Conservation (phyloP, 2,797 vertebrate species). For the Manis pentadactyla region DNA sequence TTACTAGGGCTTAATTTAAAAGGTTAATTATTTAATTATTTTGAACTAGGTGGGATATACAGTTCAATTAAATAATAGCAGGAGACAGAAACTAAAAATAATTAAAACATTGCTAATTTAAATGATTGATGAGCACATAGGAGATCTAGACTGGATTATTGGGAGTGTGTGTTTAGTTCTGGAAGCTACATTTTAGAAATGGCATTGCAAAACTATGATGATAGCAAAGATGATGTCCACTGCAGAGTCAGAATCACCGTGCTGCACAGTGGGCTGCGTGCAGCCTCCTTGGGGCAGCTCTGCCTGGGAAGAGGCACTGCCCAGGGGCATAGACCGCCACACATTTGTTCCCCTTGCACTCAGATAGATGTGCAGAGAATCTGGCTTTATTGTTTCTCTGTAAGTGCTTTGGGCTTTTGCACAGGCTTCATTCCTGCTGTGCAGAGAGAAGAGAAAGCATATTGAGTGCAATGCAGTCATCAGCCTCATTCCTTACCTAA, state of each 20-base stretch:
- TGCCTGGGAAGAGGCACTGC: background rate
- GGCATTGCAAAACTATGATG: background rate
- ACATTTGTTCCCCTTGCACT: rapidly evolving
- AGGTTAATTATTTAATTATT: slow-evolving; percentile 27
- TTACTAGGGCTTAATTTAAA: slow-evolving; percentile 44
- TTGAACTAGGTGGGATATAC: background rate
- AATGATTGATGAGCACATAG: background rate
- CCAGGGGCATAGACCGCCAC: too few species aligned
- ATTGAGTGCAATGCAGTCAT: rapidly evolving
- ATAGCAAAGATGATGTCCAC: rapidly evolving
- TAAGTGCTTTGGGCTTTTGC: background rate
- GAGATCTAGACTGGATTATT: background rate
- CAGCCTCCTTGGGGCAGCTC: background rate
- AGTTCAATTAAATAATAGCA: slow-evolving; percentile 33
- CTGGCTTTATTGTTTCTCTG: background rate
- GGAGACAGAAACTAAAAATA: background rate
- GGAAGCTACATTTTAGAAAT: background rate
- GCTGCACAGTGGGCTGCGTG: rapidly evolving
- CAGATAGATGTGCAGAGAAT: too few species aligned
- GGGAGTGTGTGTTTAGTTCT: background rate
- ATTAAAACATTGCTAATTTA: slow-evolving; percentile 39
- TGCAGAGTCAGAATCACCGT: rapidly evolving
- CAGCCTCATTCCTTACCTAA: background rate
- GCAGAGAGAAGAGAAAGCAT: background rate
- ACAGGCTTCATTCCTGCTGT: rapidly evolving